These are phyloP conservation scores for Resseliella maxima DNA, from an alignment of 2,888 invertebrate genomes.

Conservation along the genomic window DNA sequence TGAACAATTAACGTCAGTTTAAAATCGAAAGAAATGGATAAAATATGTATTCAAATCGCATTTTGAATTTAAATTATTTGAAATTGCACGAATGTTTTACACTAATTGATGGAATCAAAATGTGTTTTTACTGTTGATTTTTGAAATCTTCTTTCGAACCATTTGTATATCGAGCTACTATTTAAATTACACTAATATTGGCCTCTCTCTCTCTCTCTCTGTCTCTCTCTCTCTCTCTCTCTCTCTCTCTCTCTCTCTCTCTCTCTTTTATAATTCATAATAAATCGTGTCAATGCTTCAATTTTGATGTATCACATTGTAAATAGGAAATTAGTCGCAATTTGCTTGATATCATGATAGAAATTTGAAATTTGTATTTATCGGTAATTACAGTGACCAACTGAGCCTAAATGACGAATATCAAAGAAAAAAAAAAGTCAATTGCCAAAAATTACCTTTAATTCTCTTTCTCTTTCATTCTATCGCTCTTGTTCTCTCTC, in stretches of 20 bases:
- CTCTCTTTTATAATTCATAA: not conserved
- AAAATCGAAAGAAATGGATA: not conserved
- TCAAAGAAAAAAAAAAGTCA: not conserved
- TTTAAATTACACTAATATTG: not conserved
- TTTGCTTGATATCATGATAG: not conserved
- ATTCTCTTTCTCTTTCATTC: too few relatives aligned
- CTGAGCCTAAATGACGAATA: not conserved
- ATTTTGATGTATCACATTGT: not conserved
- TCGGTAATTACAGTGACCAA: not conserved
- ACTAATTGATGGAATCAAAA: too few relatives aligned
- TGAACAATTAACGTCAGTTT: too few relatives aligned
- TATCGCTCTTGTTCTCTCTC: too few relatives aligned
- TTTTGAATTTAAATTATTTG: not conserved
- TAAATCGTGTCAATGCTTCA: not conserved
- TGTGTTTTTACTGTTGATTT: too few relatives aligned
- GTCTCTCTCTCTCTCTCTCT: too few relatives aligned
- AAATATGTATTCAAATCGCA: not conserved
- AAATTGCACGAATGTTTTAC: not conserved
- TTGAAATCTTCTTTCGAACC: too few relatives aligned
- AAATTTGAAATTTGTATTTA: not conserved
- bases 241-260: not conserved
- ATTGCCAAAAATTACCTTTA: not conserved
- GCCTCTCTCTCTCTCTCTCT: not conserved
- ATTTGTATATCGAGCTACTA: too few relatives aligned
- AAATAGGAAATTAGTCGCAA: not conserved